These are phyloP conservation scores for Orestias chungarensis DNA, from an alignment of 2,797 vertebrate genomes.

Conservation along the genomic window DNA sequence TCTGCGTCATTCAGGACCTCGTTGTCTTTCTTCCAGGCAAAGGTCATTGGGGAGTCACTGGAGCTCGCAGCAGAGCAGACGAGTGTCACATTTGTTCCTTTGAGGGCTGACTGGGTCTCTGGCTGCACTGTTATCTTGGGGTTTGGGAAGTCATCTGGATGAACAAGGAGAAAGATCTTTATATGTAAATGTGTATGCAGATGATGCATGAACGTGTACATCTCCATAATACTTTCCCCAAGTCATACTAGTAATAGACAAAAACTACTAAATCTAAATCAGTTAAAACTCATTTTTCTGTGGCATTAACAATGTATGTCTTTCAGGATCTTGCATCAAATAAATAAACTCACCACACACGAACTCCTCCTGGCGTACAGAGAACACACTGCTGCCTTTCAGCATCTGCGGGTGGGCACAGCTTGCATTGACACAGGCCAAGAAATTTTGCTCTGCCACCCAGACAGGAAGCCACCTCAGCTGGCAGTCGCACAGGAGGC, in stretches of 20 bases:
- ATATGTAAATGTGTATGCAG: not conserved
- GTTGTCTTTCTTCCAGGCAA: slow-evolving; percentile 99
- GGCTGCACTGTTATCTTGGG: slow-evolving; percentile 97
- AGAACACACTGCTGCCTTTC: slow-evolving; percentile 91
- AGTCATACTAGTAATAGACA: slow-evolving; percentile 19
- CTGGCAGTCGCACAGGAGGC: slow-evolving; percentile 97
- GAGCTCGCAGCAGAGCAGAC: slow-evolving; percentile 96
- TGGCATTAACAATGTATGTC: not conserved
- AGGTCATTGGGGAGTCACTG: slow-evolving; percentile 98
- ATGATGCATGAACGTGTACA: slow-evolving; percentile 17
- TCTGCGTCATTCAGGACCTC: slow-evolving; percentile 89
- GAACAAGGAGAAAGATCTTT: not conserved
- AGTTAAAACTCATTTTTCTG: slow-evolving; percentile 14
- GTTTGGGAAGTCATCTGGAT: slow-evolving; percentile 95
- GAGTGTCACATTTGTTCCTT: slow-evolving; percentile 92
- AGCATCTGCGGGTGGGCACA: slow-evolving; percentile 95
- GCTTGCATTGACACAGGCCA: slow-evolving; percentile 88
- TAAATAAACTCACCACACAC: slow-evolving; percentile 90
- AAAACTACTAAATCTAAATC: slow-evolving; percentile 61
- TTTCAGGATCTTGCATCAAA: slow-evolving; percentile 36
- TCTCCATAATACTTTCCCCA: slow-evolving; percentile 47
- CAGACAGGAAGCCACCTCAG: slow-evolving; percentile 96
- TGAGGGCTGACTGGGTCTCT: slow-evolving; percentile 93
- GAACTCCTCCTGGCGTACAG: slow-evolving; percentile 88
- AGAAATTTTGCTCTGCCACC: slow-evolving; percentile 91